phyloP scores from a whole-genome alignment of 2,888 invertebrate species.

The Nyleta sp. region DNA sequence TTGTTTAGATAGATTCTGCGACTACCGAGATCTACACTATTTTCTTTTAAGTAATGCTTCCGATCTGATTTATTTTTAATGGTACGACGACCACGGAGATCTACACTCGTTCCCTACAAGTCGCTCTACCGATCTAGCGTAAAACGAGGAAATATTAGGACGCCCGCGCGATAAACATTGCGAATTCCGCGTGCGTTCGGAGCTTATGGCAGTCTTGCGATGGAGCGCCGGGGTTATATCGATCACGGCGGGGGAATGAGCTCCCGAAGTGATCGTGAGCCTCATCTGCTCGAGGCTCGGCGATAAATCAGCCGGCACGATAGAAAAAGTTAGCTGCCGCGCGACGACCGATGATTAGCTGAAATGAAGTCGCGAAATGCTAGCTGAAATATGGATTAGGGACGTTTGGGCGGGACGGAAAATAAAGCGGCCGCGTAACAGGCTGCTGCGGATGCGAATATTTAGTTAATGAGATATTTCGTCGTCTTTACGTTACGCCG shows the following conservation, averaged over 20 bases:
- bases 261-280: conserved; percentile 45
- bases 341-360: conserved; percentile 30
- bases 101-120: conserved; percentile 30
- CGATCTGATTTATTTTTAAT: too few relatives aligned
- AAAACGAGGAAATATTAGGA: conserved; percentile 71
- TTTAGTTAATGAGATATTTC: too few relatives aligned
- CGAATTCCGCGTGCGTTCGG: conserved; percentile 69
- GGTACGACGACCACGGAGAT: too few relatives aligned
- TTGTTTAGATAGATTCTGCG: too few relatives aligned
- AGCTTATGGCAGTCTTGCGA: conserved; percentile 67
- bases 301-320: conserved; percentile 70
- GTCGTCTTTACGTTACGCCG: too few relatives aligned
- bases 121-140: conserved; percentile 47
- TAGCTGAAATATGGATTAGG: too few relatives aligned
- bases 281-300: conserved; percentile 47
- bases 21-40: too few relatives aligned
- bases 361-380: conserved; percentile 37
- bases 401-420: too few relatives aligned
- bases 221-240: conserved; percentile 66
- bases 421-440: too few relatives aligned
- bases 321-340: conserved; percentile 65
- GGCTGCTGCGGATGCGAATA: too few relatives aligned
- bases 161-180: conserved; percentile 66
- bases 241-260: conserved; percentile 68
- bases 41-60: too few relatives aligned